A percentile compares a stretch with the other conserved stretches of the same genome.
Evolutionary conservation across 2,113 vertebrate species (phyloP).

Genomic region (Rhagologus leucostigma): DNA sequence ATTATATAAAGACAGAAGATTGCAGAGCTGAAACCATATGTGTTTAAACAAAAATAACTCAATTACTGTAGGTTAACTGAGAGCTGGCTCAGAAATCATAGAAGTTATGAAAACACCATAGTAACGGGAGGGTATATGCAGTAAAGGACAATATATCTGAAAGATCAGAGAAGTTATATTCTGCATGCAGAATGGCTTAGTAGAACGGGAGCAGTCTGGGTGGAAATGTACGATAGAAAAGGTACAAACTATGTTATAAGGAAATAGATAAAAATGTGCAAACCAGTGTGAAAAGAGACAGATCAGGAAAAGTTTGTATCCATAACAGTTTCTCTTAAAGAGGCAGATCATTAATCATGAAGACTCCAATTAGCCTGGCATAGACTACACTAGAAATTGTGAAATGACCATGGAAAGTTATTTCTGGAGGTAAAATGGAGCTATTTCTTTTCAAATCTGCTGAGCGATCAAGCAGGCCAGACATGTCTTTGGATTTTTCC

Average conservation of each 20-base stretch:
- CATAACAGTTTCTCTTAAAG: not conserved
- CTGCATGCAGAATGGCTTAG: not conserved
- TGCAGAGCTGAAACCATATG: not conserved
- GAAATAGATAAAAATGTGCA: not conserved
- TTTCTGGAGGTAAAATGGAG: conserved; percentile 24
- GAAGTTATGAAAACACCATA: not conserved
- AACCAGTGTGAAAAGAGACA: not conserved
- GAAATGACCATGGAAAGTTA: conserved; percentile 24
- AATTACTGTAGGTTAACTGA: conserved; percentile 19
- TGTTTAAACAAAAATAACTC: conserved; percentile 54
- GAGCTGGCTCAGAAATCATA: not conserved
- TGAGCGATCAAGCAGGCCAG: not conserved
- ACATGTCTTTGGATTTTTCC: not conserved
- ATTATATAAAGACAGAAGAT: not conserved
- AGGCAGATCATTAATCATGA: conserved; percentile 52
- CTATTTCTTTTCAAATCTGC: conserved; percentile 39
- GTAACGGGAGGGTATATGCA: not conserved
- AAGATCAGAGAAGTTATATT: not conserved
- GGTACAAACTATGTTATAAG: not conserved
- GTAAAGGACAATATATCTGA: not conserved
- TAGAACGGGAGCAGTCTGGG: not conserved
- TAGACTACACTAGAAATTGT: not conserved
- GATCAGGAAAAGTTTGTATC: conserved; percentile 5
- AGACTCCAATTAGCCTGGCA: conserved; percentile 23
- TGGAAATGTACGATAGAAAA: not conserved